These are phyloP conservation scores for Chirona hameri DNA, from an alignment of 2,888 invertebrate species.

Conservation along the genomic window DNA sequence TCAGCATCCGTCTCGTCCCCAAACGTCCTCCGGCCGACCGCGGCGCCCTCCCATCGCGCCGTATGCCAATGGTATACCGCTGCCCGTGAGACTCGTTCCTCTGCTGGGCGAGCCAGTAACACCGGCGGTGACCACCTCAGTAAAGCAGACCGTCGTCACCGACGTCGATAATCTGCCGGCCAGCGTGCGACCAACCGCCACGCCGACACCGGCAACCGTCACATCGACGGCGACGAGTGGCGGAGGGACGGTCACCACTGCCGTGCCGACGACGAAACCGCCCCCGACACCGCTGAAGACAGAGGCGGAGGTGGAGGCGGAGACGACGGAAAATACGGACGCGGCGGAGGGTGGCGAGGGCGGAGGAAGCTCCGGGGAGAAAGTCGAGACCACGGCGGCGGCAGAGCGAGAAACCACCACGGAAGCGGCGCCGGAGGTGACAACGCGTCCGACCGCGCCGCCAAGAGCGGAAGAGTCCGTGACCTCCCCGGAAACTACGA, in stretches of 20 bases:
- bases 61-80: background rate
- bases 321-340: background rate
- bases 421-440: background rate
- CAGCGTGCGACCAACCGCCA: background rate
- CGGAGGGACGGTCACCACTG: background rate
- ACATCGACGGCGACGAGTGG: background rate
- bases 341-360: background rate
- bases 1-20: background rate
- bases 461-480: background rate
- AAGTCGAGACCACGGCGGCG: background rate
- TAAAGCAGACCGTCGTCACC: background rate
- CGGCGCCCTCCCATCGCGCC: constrained; percentile 13
- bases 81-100: constrained; percentile 25
- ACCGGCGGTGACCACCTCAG: background rate
- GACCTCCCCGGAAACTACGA: background rate
- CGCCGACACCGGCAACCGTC: background rate
- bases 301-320: background rate
- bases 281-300: background rate
- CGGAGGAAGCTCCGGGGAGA: too few relatives aligned
- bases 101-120: background rate
- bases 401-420: background rate
- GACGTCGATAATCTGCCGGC: background rate
- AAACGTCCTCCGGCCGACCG: background rate
- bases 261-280: background rate
- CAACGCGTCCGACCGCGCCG: background rate